phyloP scores from a whole-genome alignment of 2,113 vertebrate genomes.

The Gambusia holbrooki region DNA sequence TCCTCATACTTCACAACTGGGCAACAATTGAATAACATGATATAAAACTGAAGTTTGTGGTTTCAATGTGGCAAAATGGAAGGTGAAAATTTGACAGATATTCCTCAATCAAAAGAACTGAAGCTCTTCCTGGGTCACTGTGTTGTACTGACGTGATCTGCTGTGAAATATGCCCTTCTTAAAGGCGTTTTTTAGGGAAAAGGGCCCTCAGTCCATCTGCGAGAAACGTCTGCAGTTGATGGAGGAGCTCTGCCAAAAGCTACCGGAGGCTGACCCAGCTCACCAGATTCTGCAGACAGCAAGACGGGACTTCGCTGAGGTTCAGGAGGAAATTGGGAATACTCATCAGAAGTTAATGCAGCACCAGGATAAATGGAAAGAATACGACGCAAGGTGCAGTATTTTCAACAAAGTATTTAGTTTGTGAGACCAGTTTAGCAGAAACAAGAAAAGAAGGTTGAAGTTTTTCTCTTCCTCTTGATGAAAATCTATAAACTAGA shows the following conservation, averaged over 20 bases:
- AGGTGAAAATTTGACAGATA: too few species aligned
- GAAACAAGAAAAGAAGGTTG: background rate
- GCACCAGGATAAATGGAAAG: constrained; percentile 90
- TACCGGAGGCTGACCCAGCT: constrained; percentile 84
- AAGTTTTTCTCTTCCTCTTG: background rate
- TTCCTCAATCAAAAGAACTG: background rate
- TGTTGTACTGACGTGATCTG: background rate
- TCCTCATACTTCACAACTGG: too few species aligned
- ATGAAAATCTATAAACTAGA: background rate
- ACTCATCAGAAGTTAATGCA: constrained; percentile 84
- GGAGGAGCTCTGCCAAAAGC: constrained; percentile 91
- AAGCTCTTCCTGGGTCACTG: background rate
- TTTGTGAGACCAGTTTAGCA: background rate
- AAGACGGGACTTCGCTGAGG: constrained; percentile 80
- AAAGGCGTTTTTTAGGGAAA: constrained; percentile 92
- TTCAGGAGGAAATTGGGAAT: constrained; percentile 83
- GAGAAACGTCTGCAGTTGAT: constrained; percentile 91
- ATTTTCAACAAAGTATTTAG: background rate
- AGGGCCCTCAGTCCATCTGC: constrained; percentile 87
- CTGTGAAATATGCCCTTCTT: background rate
- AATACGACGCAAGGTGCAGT: constrained; percentile 84
- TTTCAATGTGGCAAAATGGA: too few species aligned
- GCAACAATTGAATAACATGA: too few species aligned
- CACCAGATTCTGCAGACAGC: constrained; percentile 79
- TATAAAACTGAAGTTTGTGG: background rate